These are phyloP conservation scores for Hololepta plana DNA, from an alignment of 2,888 invertebrate species.

Conservation along the genomic window DNA sequence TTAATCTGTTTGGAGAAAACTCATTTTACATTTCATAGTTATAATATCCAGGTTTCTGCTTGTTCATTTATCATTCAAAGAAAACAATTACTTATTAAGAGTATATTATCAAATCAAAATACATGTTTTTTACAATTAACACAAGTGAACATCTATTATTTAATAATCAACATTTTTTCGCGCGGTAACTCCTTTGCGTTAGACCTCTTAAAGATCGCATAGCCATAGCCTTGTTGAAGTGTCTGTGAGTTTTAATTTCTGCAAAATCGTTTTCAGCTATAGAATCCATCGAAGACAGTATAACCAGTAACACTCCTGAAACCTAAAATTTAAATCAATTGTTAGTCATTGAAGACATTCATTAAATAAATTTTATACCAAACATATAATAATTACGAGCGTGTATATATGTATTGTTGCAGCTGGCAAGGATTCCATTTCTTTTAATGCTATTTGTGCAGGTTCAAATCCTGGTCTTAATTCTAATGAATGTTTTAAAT, in stretches of 20 bases:
- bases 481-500: slow-evolving; percentile 66
- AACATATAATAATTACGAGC: slow-evolving; percentile 67
- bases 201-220: slow-evolving; percentile 60
- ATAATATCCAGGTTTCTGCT: too few relatives aligned
- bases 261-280: slow-evolving; percentile 27
- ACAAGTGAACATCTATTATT: too few relatives aligned
- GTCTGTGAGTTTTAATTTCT: slow-evolving; percentile 55
- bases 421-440: slow-evolving; percentile 65
- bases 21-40: too few relatives aligned
- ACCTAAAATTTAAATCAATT: slow-evolving; percentile 33
- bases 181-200: too few relatives aligned
- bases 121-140: too few relatives aligned
- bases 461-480: slow-evolving; percentile 73
- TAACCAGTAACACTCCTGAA: slow-evolving; percentile 64
- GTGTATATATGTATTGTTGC: slow-evolving; percentile 74
- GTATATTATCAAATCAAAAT: too few relatives aligned
- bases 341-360: slow-evolving; percentile 1
- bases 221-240: slow-evolving; percentile 79
- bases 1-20: too few relatives aligned
- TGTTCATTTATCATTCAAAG: too few relatives aligned
- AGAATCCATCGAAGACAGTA: slow-evolving; percentile 54
- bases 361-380: slow-evolving; percentile 35
- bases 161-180: too few relatives aligned
- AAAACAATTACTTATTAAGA: too few relatives aligned
- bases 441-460: slow-evolving; percentile 58